Evolutionary conservation across 2,113 vertebrate genomes (phyloP).

Genomic region (Halcyon malimbica): DNA sequence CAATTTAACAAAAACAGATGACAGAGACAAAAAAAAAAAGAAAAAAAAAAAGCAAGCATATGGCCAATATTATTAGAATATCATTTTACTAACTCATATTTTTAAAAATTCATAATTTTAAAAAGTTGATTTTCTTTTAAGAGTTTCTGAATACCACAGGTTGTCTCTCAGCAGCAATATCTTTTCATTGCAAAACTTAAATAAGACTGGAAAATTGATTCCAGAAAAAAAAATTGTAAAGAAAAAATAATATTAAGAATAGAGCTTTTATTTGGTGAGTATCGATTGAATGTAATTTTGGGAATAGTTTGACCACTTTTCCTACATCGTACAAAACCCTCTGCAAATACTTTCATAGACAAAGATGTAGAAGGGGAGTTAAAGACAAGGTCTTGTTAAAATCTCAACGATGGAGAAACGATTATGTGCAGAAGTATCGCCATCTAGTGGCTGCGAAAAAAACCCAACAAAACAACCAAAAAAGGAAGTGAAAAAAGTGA

Average conservation of each 20-base stretch:
- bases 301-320: not conserved
- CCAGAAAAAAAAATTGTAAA: not conserved
- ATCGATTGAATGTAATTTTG: not conserved
- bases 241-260: not conserved
- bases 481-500: not conserved
- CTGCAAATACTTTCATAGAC: not conserved
- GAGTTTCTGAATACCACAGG: not conserved
- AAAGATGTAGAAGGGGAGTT: accelerated
- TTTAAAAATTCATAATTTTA: not conserved
- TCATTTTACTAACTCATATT: not conserved
- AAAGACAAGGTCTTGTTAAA: not conserved
- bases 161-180: not conserved
- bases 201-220: not conserved
- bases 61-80: not conserved
- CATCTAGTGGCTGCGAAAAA: slow-evolving; percentile 1
- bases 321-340: not conserved
- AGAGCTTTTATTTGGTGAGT: not conserved
- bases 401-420: accelerated
- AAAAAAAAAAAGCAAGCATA: not conserved
- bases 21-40: not conserved
- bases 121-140: not conserved
- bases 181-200: not conserved
- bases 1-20: not conserved
- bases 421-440: not conserved
- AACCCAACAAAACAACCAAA: too few species aligned